Percentiles rank a stretch among this genome's conserved stretches.
phyloP scores from a whole-genome alignment of 2,797 vertebrate species.

The Danio kyathit region DNA sequence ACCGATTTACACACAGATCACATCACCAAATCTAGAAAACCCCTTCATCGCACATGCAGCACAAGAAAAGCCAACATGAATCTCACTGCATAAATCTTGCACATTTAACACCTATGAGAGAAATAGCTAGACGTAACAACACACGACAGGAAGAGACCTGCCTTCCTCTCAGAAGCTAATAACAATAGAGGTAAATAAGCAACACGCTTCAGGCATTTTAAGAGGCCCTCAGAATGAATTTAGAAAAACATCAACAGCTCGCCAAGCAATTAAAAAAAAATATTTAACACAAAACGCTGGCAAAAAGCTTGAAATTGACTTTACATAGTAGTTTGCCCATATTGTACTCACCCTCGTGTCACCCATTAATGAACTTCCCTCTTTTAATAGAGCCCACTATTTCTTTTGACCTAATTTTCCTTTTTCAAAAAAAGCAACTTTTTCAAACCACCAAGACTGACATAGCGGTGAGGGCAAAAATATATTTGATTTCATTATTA shows the following conservation, averaged over 20 bases:
- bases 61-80: not conserved
- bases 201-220: not conserved
- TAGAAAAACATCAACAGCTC: not conserved
- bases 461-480: not conserved
- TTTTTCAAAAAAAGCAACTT: not conserved
- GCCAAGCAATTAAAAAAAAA: not conserved
- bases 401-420: not conserved
- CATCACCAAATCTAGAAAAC: not conserved
- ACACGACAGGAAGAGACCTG: not conserved
- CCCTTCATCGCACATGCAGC: not conserved
- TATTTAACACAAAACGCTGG: not conserved
- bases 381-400: not conserved
- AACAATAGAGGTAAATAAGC: conserved; percentile 12
- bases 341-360: not conserved
- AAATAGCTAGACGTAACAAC: not conserved
- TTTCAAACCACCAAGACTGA: not conserved
- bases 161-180: conserved; percentile 7
- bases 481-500: not conserved
- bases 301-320: not conserved
- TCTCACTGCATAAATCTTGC: not conserved
- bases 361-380: not conserved
- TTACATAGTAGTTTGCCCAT: not conserved
- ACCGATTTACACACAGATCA: conserved; percentile 8
- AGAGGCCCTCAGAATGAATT: no score
- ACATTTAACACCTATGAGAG: conserved; percentile 2